Evolutionary conservation across 2,888 invertebrate species (phyloP), one percentile per base, ranked within the genome.

Genomic region (Lasioglossum marginatum): DNA sequence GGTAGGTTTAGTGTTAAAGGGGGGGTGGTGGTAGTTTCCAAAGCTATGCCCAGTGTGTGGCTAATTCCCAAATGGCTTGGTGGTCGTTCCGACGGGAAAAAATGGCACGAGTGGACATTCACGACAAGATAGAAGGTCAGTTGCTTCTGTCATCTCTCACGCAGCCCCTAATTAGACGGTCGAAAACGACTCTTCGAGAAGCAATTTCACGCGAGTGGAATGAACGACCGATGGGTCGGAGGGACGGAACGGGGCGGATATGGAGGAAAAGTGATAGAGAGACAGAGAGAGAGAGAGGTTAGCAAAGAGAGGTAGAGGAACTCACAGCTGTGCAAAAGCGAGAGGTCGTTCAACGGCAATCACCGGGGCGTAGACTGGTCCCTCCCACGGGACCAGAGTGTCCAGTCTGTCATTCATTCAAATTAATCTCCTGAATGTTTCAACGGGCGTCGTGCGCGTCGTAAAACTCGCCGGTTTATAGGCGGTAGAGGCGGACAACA

Each of bases 291-390:
- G 52, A 14, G 57, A 66, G 31, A 66, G 31, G 23, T 12, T 37
- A n/a, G 37, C 4, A n/a, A 37, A n/a, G 63, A 16, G 31, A 31
- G n/a, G 37, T 37, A 40, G n/a, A 81, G 80, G 72, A 63, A 78
- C 45, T 78, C 23, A 23, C 48, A 81, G 34, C 63, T 27, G 71
- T 57, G 78, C 71, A 45, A 81, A 74, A 85, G 83, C 85, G 86
- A 86, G 86, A 89, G 79, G 79, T 82, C 88, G 89, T 87, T 88
- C 87, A 84, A 75, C 83, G 86, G 88, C 92, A 92, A 93, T 93
- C 91, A 93, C 92, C 91, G 92, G 93, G 92, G 93, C 93, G 93
- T 92, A 90, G 88, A 89, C 85, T 80, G 82, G 86, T 82, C 76
- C 88, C 87, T 89, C 89, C 90, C 90, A 86, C 86, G 82, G 77